Evolutionary conservation across 30 jellyfish, hydroid and myxozoan genomes (phyloP).

Genomic region (Chrysaora quinquecirrha): DNA sequence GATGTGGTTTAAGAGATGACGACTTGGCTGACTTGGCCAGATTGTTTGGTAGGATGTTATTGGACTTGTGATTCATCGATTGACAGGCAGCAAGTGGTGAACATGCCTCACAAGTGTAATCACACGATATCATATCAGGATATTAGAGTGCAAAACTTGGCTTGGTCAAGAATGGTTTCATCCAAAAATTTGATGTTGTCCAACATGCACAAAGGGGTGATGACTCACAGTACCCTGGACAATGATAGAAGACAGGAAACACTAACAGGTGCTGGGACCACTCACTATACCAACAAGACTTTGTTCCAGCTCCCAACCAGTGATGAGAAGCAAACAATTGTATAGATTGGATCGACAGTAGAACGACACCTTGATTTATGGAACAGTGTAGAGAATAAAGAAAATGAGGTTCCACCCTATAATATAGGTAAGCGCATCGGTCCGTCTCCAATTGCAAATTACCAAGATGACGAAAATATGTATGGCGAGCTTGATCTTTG

Average conservation of each 20-base stretch:
- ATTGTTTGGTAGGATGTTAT: constrained; percentile 47
- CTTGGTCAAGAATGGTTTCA: constrained; percentile 47
- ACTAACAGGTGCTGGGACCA: constrained; percentile 44
- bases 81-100: constrained; percentile 31
- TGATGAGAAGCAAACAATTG: background rate
- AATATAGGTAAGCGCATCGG: constrained; percentile 35
- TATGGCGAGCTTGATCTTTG: constrained; percentile 7
- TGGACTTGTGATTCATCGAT: constrained; percentile 21
- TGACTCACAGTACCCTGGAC: constrained; percentile 36
- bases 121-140: constrained; percentile 40
- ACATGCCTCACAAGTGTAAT: constrained; percentile 34
- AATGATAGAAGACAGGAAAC: constrained; percentile 58
- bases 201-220: constrained; percentile 35
- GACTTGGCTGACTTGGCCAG: constrained; percentile 16
- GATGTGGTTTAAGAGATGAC: constrained; percentile 51
- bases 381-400: constrained; percentile 1
- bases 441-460: background rate
- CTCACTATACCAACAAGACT: constrained; percentile 61
- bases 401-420: constrained; percentile 12
- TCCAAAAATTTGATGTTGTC: background rate
- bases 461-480: background rate
- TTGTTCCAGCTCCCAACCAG: constrained; percentile 47
- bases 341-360: background rate
- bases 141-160: constrained; percentile 37
- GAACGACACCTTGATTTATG: constrained; percentile 25